Percentiles rank a stretch among this genome's conserved stretches.
phyloP scores from a whole-genome alignment of 1,140 invertebrate genomes.

The Eueides isabella region DNA sequence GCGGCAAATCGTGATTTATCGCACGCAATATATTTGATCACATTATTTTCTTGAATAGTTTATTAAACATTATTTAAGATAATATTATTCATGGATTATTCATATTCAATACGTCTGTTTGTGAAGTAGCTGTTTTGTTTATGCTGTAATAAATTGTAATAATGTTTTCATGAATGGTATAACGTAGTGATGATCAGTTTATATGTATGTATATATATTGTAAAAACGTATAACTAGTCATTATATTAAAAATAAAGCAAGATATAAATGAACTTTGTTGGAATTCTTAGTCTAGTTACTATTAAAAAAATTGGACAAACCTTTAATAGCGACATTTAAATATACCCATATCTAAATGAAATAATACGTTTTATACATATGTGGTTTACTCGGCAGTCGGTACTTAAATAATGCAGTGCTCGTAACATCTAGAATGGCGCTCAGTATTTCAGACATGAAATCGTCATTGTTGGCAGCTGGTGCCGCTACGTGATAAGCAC shows the following conservation, averaged over 20 bases:
- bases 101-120: constrained; percentile 15
- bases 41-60: constrained; percentile 31
- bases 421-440: constrained; percentile 8
- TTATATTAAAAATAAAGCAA: too few relatives aligned
- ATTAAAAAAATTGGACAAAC: too few relatives aligned
- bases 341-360: not conserved
- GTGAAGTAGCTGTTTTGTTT: constrained; percentile 2
- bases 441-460: constrained; percentile 14
- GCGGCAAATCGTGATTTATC: constrained; percentile 35
- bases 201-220: not conserved
- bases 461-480: constrained; percentile 10
- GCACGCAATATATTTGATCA: constrained; percentile 22
- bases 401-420: not conserved
- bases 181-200: not conserved
- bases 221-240: too few relatives aligned
- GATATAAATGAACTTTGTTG: too few relatives aligned
- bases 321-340: too few relatives aligned
- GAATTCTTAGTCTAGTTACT: too few relatives aligned
- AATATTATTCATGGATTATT: constrained; percentile 30
- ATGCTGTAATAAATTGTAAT: not conserved
- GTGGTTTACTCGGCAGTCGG: not conserved
- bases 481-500: constrained; percentile 8
- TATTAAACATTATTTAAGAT: constrained; percentile 29
- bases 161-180: not conserved
- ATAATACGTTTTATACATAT: not conserved